Evolutionary conservation across 1,140 invertebrate species (phyloP), one percentile per base, ranked within the genome.

Genomic region (Conus betulinus): DNA sequence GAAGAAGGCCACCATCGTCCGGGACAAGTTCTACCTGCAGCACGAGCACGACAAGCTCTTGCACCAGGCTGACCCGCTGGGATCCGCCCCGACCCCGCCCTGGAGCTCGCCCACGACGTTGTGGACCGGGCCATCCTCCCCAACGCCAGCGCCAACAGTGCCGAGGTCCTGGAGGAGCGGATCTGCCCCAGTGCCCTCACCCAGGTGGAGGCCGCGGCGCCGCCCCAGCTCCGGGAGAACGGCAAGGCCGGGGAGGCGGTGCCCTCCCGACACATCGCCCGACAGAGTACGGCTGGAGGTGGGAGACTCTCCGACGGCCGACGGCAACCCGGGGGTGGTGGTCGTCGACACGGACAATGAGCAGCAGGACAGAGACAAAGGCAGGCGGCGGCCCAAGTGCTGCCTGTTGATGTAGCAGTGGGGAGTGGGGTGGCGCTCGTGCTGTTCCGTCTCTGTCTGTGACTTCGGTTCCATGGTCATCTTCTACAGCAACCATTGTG

Each of bases 1-100:
- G 55, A 98, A 98, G 93, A 96, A 92, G 55, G 94, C 94, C 55
- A 95, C 93, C 55, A 94, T 95, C 76, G 93, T 94, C 76, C 89
- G 94, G 39, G 94, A 93, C 91, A 92, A 91, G 88, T 95, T 93
- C 86, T 92, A 92, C 87, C 91, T 94, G 60, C 90, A 93, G 39
- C 87, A 92, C 67, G 84, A 90, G 15, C 85, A 83, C 20, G 90
- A 91, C 51, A 60, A 76, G 60, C 79, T 23, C 15, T 60, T 88
- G n/a, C 63, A 25, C 17, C n/a, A 84, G 85, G 74, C 84, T 51
- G 79, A 87, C 85, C 79, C 78, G 78, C 84, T 11, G 87, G 83
- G 13, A 15, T 84, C 76, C 17, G 20, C 4, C 85, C 39, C 13
- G 63, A 86, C 25, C 23, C 57, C 20, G 11, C 60, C 15, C 55